Evolutionary conservation across 2,797 vertebrate species (phyloP).

Genomic region (Peromyscus nudipes): DNA sequence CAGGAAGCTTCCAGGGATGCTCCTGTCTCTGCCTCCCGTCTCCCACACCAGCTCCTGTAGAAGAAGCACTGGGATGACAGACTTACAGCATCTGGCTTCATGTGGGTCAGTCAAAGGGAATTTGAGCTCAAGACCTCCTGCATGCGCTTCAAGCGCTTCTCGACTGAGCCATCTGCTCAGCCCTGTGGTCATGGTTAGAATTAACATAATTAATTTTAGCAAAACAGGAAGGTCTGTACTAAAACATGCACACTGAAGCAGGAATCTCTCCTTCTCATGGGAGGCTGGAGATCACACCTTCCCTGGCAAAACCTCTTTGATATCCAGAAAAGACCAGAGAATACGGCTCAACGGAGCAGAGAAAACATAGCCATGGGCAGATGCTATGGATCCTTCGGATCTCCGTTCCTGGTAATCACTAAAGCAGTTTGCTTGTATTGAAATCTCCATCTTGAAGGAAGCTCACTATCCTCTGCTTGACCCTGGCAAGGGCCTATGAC

Average conservation of each 20-base stretch:
- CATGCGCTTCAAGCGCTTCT: neutral
- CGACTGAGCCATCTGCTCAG: neutral
- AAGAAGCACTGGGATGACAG: neutral
- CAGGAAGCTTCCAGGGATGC: neutral
- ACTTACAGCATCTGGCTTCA: neutral
- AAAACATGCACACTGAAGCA: neutral
- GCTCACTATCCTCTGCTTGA: neutral
- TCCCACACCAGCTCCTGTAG: neutral
- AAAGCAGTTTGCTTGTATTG: neutral
- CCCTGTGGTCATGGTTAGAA: too few relatives aligned
- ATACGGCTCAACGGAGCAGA: too few relatives aligned
- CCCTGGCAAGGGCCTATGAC: neutral
- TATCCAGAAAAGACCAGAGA: neutral
- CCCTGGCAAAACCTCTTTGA: neutral
- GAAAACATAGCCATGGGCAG: neutral
- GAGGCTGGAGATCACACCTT: neutral
- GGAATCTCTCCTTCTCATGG: fast-evolving
- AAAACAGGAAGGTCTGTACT: neutral
- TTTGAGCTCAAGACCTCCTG: neutral
- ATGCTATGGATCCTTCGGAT: neutral
- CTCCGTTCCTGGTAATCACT: neutral
- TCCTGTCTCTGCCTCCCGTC: neutral
- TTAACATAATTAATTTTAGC: neutral
- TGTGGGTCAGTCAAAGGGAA: neutral
- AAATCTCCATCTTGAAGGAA: neutral